Evolutionary conservation across 2,797 vertebrate genomes (phyloP), one percentile per base, ranked within the genome.

Genomic region (Leucoraja ocellata): DNA sequence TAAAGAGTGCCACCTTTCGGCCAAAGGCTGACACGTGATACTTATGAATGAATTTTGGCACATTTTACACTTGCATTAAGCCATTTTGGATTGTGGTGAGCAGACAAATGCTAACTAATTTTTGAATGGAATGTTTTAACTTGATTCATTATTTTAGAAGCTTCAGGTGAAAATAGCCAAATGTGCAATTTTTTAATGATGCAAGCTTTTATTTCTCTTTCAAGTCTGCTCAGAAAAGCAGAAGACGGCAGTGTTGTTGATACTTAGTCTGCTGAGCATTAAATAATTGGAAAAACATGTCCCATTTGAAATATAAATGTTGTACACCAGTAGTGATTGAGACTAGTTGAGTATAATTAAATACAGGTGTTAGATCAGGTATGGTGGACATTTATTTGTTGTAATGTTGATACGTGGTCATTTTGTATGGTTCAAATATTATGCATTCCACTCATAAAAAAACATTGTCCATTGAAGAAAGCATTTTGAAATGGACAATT

Each of bases 201-300:
- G 61, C 11, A 63, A 61, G 7, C 4, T 76, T 76, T 14, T 71
- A 76, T 54, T 76, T 92, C 23, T 92, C 21, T 92, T 76, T 36
- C 68, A 11, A 73, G 36, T 46, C 23, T 0, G 11, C 71, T 74
- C 68, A 61, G 25, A 68, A 68, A 88, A 68, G 68, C 65, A 4
- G 16, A 88, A 7, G 28, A 68, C 8, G 83, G 28, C 84, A 88
- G 73, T 32, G 54, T 54, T 76, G 71, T 28, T 74, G 39, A 74
- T 92, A 92, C n/a, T 76, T 36, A 92, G 90, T 39, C 5, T 46
- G 21, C 4, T 74, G 90, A 91, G 25, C 71, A 92, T 46, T 92
- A 74, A 92, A 58, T 76, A 91, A 91, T 91, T 91, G 90, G 73
- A 76, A 92, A 28, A 88, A 68, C 28, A 28, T 92, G 68, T 54